Conservation (phyloP, 1,140 invertebrate species). For the Papilio machaon region DNA sequence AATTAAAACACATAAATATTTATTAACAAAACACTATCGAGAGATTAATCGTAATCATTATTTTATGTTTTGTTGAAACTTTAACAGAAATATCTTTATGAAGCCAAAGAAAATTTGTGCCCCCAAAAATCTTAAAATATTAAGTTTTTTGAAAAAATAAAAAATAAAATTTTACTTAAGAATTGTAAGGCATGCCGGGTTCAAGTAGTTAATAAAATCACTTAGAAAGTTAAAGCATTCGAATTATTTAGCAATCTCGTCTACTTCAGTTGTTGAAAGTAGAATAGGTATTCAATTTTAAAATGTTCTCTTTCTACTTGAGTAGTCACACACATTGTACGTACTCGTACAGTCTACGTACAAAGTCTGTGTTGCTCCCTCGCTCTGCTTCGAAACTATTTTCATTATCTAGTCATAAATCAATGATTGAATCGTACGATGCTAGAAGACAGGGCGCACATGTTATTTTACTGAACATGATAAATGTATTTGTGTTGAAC, state of each 20-base stretch:
- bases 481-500: conserved; percentile 58
- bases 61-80: no score
- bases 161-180: neutral
- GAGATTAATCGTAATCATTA: no score
- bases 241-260: conserved; percentile 51
- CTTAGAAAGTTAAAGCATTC: conserved; percentile 42
- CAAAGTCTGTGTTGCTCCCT: conserved; percentile 48
- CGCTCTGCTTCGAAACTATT: conserved; percentile 70
- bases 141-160: neutral
- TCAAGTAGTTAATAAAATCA: conserved; percentile 31
- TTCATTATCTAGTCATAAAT: conserved; percentile 79
- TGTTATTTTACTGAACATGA: conserved; percentile 73
- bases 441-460: conserved; percentile 67
- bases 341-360: conserved; percentile 23
- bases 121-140: no score
- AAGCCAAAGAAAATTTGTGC: no score
- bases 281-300: conserved; percentile 56
- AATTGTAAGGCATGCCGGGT: neutral
- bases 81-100: no score
- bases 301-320: conserved; percentile 54
- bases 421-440: conserved; percentile 73
- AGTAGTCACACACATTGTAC: conserved; percentile 47
- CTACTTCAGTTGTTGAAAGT: conserved; percentile 44
- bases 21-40: no score
- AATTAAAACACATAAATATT: no score